Conservation (phyloP, 1,140 invertebrate genomes). For the Neodiprion lecontei region DNA sequence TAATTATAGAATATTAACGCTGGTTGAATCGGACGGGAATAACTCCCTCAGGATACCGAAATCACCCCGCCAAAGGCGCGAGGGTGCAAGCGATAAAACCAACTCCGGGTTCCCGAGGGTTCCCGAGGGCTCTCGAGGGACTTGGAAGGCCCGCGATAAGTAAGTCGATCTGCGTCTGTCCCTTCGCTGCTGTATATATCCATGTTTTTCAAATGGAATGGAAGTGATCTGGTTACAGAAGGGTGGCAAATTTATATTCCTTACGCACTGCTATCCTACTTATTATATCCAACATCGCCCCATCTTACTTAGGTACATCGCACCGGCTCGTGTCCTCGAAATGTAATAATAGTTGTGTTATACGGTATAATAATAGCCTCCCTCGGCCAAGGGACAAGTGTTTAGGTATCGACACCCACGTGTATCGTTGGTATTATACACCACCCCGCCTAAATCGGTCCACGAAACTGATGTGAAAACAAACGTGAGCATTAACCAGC, state of each 20-base stretch:
- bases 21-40: not conserved
- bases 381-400: not conserved
- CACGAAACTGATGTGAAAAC: too few species aligned
- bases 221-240: slow-evolving; percentile 7
- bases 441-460: too few species aligned
- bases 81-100: slow-evolving; percentile 1
- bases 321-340: not conserved
- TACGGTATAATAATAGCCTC: not conserved
- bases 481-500: too few species aligned
- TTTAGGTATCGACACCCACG: not conserved
- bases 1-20: not conserved
- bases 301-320: not conserved
- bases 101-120: not conserved
- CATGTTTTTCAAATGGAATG: slow-evolving; percentile 5
- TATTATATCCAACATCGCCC: slow-evolving; percentile 23
- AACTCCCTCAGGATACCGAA: not conserved
- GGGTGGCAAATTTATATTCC: slow-evolving; percentile 16
- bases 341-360: slow-evolving; percentile 4
- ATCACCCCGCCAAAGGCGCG: too few species aligned
- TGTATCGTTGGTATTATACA: too few species aligned
- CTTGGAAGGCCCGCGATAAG: not conserved
- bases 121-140: not conserved
- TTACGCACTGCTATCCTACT: slow-evolving; percentile 26
- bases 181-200: too few species aligned
- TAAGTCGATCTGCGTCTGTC: not conserved